Evolutionary conservation across 2,113 vertebrate species (phyloP).

Genomic region (Melanerpes aurifrons): DNA sequence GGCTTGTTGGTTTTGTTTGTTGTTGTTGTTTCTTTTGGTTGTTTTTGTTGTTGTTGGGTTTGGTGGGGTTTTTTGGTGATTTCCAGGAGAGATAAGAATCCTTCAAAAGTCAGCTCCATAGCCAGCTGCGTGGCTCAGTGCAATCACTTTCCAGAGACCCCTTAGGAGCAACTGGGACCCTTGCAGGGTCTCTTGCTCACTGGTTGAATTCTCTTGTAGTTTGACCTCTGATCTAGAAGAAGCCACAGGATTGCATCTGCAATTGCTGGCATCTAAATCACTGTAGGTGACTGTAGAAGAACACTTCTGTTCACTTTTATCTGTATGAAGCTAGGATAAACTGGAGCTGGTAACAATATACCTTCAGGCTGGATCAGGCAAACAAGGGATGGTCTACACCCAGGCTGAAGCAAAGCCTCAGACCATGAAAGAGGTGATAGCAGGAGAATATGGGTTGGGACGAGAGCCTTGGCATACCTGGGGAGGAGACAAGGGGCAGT

Average conservation of each 20-base stretch:
- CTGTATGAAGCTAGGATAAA: background rate
- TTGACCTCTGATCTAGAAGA: background rate
- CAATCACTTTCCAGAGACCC: background rate
- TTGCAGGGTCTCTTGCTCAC: background rate
- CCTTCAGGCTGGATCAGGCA: background rate
- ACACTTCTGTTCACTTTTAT: background rate
- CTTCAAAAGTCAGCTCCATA: background rate
- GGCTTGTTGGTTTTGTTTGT: background rate
- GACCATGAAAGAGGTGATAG: background rate
- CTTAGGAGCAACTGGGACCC: background rate
- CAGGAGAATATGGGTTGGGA: background rate
- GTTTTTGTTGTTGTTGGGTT: background rate
- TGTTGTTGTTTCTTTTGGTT: background rate
- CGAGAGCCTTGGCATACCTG: background rate
- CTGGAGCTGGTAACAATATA: background rate
- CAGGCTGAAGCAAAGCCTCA: background rate
- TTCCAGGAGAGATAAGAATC: slow-evolving; percentile 16
- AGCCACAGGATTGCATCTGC: background rate
- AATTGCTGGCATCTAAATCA: background rate
- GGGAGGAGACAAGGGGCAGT: background rate
- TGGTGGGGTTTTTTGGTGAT: background rate
- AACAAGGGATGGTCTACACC: background rate
- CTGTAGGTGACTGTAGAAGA: background rate
- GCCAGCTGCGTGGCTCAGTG: background rate
- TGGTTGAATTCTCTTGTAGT: background rate